Evolutionary conservation across 2,888 invertebrate species (phyloP).

Genomic region (Eretmocerus hayati): DNA sequence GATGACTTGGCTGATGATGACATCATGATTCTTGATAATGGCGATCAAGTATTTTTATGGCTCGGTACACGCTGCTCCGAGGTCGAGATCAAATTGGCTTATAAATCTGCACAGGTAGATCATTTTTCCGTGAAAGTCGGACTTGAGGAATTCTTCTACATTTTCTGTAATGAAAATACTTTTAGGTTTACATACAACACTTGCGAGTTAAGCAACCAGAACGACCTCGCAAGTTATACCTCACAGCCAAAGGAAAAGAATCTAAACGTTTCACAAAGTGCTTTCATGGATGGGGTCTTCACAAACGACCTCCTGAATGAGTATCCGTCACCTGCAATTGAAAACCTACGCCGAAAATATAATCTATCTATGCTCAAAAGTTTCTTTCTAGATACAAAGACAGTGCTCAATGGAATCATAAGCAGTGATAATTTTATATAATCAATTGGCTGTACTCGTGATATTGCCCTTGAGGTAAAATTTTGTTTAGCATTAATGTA

Average conservation of each 20-base stretch:
- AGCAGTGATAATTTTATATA: background rate
- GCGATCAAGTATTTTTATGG: conserved; percentile 97
- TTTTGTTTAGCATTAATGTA: too few species aligned
- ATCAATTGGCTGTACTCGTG: too few species aligned
- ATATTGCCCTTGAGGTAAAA: too few species aligned
- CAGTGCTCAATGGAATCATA: conserved; percentile 2
- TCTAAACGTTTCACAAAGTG: conserved; percentile 92
- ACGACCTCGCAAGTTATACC: conserved; percentile 79
- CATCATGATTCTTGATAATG: conserved; percentile 98
- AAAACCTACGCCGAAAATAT: conserved; percentile 2
- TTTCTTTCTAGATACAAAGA: conserved; percentile 11
- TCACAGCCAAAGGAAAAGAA: conserved; percentile 94
- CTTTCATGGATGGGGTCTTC: conserved; percentile 97
- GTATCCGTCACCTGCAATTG: conserved; percentile 7
- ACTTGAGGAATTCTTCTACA: too few species aligned
- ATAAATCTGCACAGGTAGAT: conserved; percentile 91
- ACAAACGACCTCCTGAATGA: conserved; percentile 75
- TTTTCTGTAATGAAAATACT: conserved; percentile 9
- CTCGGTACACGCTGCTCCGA: conserved; percentile 94
- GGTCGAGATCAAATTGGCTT: conserved; percentile 97
- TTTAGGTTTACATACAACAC: conserved; percentile 94
- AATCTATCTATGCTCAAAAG: conserved; percentile 8
- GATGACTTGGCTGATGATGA: conserved; percentile 99
- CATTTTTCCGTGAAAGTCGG: background rate
- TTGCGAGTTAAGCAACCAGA: conserved; percentile 92